A percentile compares a stretch with the other conserved stretches of the same genome.
Evolutionary conservation across 1,140 invertebrate species (phyloP).

Genomic region (Orius insidiosus): DNA sequence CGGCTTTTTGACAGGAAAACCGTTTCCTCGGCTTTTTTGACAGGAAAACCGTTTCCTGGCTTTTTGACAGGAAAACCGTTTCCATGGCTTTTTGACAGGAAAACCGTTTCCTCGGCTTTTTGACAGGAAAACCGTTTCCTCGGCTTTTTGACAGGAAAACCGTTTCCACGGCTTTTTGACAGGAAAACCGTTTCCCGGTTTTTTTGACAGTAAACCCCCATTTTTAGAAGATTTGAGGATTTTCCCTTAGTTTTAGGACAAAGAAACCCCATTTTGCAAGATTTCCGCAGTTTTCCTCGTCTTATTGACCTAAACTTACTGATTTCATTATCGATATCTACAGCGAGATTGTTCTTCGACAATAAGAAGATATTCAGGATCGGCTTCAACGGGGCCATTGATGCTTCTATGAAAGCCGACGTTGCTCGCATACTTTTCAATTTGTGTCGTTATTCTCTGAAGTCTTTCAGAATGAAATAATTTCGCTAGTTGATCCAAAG

Average conservation of each 20-base stretch:
- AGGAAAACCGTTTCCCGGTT: too few relatives aligned
- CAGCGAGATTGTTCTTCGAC: conserved; percentile 93
- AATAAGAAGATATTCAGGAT: conserved; percentile 91
- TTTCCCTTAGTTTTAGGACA: too few relatives aligned
- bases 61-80: background rate
- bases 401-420: conserved; percentile 32
- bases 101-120: too few relatives aligned
- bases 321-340: conserved; percentile 92
- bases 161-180: background rate
- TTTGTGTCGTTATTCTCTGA: conserved; percentile 52
- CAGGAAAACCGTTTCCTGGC: too few relatives aligned
- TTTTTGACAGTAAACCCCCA: too few relatives aligned
- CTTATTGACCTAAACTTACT: conserved; percentile 33
- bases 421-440: conserved; percentile 43
- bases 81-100: background rate
- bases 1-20: too few relatives aligned
- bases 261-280: too few relatives aligned
- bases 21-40: too few relatives aligned
- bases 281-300: too few relatives aligned
- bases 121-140: too few relatives aligned
- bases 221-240: too few relatives aligned
- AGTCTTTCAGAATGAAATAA: conserved; percentile 60
- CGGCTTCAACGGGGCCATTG: conserved; percentile 80
- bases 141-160: too few relatives aligned
- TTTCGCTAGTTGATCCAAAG: conserved; percentile 70